phyloP scores from a whole-genome alignment of 2,113 vertebrate genomes.

The Petrocephalus zakoni region DNA sequence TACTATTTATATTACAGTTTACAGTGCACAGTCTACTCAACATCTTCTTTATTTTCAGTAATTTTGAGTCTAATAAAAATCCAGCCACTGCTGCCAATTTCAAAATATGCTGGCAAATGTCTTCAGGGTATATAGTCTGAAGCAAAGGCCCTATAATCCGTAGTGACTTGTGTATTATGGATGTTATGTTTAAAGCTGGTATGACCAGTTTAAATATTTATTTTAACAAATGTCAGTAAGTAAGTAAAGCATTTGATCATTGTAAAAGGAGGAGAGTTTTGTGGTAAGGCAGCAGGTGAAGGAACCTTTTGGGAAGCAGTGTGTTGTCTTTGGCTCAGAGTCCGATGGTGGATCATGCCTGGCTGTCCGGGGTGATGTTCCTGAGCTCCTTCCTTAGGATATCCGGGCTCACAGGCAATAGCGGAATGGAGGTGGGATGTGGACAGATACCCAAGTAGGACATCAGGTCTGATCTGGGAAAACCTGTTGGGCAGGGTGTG shows the following conservation, averaged over 20 bases:
- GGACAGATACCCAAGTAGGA: background rate
- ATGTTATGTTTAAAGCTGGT: background rate
- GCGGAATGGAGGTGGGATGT: background rate
- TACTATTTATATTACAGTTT: background rate
- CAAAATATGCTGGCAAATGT: background rate
- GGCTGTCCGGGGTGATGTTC: background rate
- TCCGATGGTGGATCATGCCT: background rate
- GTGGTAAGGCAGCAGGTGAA: background rate
- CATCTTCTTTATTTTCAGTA: background rate
- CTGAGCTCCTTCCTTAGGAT: background rate
- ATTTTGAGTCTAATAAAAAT: background rate
- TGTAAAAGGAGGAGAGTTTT: background rate
- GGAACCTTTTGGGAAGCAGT: background rate
- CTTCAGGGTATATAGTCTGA: background rate
- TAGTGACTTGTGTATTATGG: background rate
- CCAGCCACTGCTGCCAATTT: background rate
- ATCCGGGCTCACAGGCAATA: background rate
- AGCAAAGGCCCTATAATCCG: background rate
- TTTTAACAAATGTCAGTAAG: background rate
- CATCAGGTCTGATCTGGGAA: background rate
- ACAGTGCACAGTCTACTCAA: background rate
- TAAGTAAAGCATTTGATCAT: background rate
- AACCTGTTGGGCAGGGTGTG: background rate
- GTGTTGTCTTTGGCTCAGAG: background rate
- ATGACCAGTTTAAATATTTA: background rate